phyloP scores from a whole-genome alignment of 2,888 invertebrate genomes.

The Periphyllus acericola region DNA sequence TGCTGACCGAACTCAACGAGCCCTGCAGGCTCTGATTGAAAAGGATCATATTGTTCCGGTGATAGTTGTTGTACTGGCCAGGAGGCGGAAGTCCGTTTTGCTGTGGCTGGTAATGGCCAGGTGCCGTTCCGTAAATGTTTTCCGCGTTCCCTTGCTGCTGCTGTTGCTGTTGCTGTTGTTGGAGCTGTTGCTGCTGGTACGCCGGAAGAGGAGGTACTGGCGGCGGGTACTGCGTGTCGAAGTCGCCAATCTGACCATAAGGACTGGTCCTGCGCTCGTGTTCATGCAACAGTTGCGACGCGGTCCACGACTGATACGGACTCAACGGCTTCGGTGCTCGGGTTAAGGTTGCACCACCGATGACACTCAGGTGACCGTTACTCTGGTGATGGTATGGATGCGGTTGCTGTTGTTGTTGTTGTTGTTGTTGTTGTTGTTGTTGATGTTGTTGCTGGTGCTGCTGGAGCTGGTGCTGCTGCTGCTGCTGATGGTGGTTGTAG shows the following conservation, averaged over 20 bases:
- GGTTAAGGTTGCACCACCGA: constrained; percentile 67
- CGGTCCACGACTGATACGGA: constrained; percentile 73
- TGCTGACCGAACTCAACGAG: constrained; percentile 72
- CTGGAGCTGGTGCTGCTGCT: constrained; percentile 60
- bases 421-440: constrained; percentile 51
- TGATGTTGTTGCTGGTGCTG: constrained; percentile 49
- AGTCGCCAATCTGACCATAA: constrained; percentile 64
- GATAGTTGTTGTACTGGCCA: constrained; percentile 65
- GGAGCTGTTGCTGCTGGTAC: constrained; percentile 67
- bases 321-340: constrained; percentile 68
- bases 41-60: constrained; percentile 67
- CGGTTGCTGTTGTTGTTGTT: constrained; percentile 38
- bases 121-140: constrained; percentile 68
- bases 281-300: constrained; percentile 72
- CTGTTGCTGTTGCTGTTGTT: constrained; percentile 66
- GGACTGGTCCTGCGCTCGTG: constrained; percentile 72
- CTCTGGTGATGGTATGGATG: constrained; percentile 62
- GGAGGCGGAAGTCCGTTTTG: constrained; percentile 64
- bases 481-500: constrained; percentile 21
- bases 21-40: constrained; percentile 72
- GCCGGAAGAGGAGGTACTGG: constrained; percentile 71
- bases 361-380: constrained; percentile 65
- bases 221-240: constrained; percentile 67
- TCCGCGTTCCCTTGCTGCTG: constrained; percentile 64
- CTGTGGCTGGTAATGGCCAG: constrained; percentile 56